Evolutionary conservation across 2,797 vertebrate species (phyloP), one percentile per base, ranked within the genome.

Genomic region (Discoglossus pictus): DNA sequence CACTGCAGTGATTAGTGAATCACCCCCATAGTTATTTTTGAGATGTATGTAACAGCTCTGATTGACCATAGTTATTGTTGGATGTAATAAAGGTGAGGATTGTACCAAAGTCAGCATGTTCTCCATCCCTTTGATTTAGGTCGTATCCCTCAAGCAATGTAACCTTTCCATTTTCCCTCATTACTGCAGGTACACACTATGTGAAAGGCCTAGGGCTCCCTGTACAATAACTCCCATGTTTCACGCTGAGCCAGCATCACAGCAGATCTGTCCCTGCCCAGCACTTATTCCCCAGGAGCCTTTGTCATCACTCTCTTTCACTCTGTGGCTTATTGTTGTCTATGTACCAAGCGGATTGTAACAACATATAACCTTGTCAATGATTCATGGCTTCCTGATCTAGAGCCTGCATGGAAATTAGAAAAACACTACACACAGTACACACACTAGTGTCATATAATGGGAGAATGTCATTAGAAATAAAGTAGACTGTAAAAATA

Each of bases 291-390:
- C 67, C 60, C 68, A 42, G 68, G 68, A 71, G 60, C 47, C 68
- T 56, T 63, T 70, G 59, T 55, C 63, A 43, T 42, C 20, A 18
- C 65, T 48, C 51, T 70, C 43, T 61, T 68, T 61, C 56, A 61
- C 61, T 68, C 60, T 31, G 40, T 43, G 63, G 67, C 47, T 56
- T 60, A 55, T 70, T 70, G 58, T 63, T 70, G 59, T 63, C 59
- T 62, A 52, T 59, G 55, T 68, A 68, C 60, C 46, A 53, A 68
- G 36, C 65, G 44, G 65, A 60, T 63, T 60, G 65, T 60, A 62
- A 48, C 43, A 68, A 61, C 51, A 56, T 56, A 61, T 48, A 53
- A 48, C 51, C 43, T 62, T 70, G 59, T 70, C 60, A 63, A 27
- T 70, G 51, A 54, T 42, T 70, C 40, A 63, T 15, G 25, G 46